Evolutionary conservation across 2,888 invertebrate genomes (phyloP), one percentile per base, ranked within the genome.

Genomic region (Ischnus inquisitorius): DNA sequence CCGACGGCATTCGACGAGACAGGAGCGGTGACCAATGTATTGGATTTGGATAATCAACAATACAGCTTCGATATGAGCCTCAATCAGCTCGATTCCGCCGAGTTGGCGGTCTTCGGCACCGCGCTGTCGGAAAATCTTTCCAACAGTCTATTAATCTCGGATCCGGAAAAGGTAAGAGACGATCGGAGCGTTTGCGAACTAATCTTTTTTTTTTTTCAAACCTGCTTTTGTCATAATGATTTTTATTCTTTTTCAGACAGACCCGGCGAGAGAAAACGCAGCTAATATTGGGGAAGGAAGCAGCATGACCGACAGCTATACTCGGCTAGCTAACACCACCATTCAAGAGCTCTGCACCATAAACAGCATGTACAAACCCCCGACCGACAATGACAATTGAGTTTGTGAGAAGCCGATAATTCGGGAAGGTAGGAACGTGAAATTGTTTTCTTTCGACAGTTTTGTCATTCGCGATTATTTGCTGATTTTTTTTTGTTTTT

Each of bases 221-320:
- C 82, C 6, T 34, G 6, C 8, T 34, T 34, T 1, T 34, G 41
- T 51, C 62, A 22, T 19, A 22, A 6, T 5, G 46, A 22, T 8
- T 41, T 14, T 8, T 10, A 16, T 12, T 16, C n/a, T 62, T 43
- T 14, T 83, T 57, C 83, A 90, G 88, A 67, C 83, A 2, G 88
- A 88, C 39, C 65, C 82, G 25, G 82, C 46, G 16, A 87, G 85
- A 28, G 75, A 75, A 10, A 88, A 83, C 41, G 54, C 72, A 14
- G 78, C 39, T 57, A 85, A 85, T 57, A 69, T 57, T 16, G 87
- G 76, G 10, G 91, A 90, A 72, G 86, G 84, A 39, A 87, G 91
- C 72, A 94, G 94, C 88, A 95, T 95, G 94, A 94, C 94, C 2
- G 95, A 95, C 85, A 95, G 95, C 90, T 94, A 95, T 83, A 95